A percentile compares a stretch with the other conserved stretches of the same genome.
phyloP scores from a whole-genome alignment of 2,888 invertebrate genomes.

The Diachrysia chrysitis region DNA sequence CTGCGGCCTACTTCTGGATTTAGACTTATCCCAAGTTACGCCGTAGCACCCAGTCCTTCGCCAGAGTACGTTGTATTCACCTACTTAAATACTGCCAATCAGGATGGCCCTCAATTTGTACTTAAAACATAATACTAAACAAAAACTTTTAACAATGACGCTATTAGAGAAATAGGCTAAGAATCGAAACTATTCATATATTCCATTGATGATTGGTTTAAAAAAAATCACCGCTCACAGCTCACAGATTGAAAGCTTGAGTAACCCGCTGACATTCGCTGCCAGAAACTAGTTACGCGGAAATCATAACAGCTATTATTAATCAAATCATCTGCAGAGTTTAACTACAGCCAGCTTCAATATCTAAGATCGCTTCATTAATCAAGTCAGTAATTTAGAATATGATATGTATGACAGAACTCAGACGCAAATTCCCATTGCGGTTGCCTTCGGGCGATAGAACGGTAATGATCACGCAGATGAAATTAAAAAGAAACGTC shows the following conservation, averaged over 20 bases:
- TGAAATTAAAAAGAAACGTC: conserved; percentile 8
- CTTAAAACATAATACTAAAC: no score
- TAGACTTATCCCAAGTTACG: no score
- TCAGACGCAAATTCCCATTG: conserved; percentile 4
- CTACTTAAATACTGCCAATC: no score
- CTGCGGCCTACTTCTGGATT: no score
- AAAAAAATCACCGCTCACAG: no score
- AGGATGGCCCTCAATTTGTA: no score
- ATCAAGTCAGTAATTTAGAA: conserved; percentile 1
- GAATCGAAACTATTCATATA: no score
- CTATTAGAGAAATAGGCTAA: no score
- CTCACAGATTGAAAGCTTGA: conserved; percentile 1
- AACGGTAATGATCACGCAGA: conserved; percentile 6
- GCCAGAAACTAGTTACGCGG: background rate
- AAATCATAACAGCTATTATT: background rate
- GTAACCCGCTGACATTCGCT: conserved; percentile 3
- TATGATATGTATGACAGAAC: conserved; percentile 3
- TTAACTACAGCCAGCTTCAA: background rate
- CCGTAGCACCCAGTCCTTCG: no score
- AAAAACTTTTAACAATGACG: no score
- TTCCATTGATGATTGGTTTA: no score
- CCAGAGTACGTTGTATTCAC: no score
- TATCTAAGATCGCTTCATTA: conserved; percentile 4
- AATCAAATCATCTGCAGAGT: conserved; percentile 2
- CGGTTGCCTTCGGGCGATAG: conserved; percentile 1